These are phyloP conservation scores for Chelidonichthys spinosus DNA, from an alignment of 2,797 vertebrate species.

Conservation along the genomic window DNA sequence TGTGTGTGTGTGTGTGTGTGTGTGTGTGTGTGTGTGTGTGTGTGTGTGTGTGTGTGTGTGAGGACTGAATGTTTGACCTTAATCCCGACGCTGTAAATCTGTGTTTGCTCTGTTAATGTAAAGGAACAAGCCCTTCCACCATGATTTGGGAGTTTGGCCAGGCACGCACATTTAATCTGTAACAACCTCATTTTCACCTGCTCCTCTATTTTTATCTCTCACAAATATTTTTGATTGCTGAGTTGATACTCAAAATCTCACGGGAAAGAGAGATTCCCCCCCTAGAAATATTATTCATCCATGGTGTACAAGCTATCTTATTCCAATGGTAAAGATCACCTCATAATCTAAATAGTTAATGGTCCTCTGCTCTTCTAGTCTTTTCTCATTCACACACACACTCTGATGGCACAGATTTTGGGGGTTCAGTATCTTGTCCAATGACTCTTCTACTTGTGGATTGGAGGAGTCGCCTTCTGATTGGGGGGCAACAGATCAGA, in stretches of 20 bases:
- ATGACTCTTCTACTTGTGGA: too few species aligned
- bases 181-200: conserved; percentile 1
- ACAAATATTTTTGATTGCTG: too few species aligned
- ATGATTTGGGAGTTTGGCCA: not conserved
- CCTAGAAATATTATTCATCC: not conserved
- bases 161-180: not conserved
- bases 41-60: too few species aligned
- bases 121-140: not conserved
- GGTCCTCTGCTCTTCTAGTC: too few species aligned
- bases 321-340: too few species aligned
- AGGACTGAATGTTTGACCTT: conserved; percentile 45
- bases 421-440: not conserved
- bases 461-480: too few species aligned
- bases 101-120: not conserved
- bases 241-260: not conserved
- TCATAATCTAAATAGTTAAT: too few species aligned
- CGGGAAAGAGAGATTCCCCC: not conserved
- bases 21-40: too few species aligned
- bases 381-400: too few species aligned
- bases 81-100: conserved; percentile 42
- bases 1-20: not conserved
- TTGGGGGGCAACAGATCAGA: not conserved
- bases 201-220: not conserved
- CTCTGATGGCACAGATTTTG: not conserved
- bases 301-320: not conserved